A percentile compares a stretch with the other conserved stretches of the same genome.
Evolutionary conservation across 2,113 vertebrate species (phyloP).

Genomic region (Hippolais icterina): DNA sequence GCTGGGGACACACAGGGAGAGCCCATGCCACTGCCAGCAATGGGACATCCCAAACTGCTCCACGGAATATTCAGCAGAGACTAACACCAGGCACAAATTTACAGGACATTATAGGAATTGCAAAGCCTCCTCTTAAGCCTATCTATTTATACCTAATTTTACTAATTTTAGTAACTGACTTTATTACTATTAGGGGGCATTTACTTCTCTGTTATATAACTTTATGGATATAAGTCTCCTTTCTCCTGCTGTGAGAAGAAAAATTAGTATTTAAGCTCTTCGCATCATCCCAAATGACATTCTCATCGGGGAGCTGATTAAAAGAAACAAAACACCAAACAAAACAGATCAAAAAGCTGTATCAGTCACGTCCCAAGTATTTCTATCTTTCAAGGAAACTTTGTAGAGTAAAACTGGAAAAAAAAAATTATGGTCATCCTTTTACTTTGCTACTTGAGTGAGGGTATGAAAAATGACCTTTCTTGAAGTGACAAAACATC

Average conservation of each 20-base stretch:
- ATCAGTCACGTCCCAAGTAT: neutral
- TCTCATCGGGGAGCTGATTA: neutral
- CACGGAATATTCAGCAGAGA: rapidly evolving
- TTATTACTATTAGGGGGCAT: neutral
- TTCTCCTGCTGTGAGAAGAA: neutral
- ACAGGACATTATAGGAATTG: rapidly evolving
- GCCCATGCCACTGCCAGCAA: rapidly evolving
- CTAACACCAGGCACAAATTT: neutral
- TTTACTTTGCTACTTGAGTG: neutral
- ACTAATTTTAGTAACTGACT: neutral
- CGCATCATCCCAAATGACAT: neutral
- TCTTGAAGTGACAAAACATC: neutral
- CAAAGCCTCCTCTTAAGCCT: neutral
- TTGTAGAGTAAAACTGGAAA: neutral
- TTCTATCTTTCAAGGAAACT: neutral
- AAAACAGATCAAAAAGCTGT: neutral
- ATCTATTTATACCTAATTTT: neutral
- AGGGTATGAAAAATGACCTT: neutral
- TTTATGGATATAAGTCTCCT: neutral
- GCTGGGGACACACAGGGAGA: neutral
- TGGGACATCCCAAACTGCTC: rapidly evolving
- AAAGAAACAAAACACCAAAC: neutral
- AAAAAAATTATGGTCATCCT: neutral
- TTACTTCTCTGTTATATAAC: neutral
- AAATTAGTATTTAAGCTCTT: neutral